Percentiles rank a stretch among this genome's conserved stretches.
Conservation (phyloP, 2,797 vertebrate species). For the Smutsia temminckii region DNA sequence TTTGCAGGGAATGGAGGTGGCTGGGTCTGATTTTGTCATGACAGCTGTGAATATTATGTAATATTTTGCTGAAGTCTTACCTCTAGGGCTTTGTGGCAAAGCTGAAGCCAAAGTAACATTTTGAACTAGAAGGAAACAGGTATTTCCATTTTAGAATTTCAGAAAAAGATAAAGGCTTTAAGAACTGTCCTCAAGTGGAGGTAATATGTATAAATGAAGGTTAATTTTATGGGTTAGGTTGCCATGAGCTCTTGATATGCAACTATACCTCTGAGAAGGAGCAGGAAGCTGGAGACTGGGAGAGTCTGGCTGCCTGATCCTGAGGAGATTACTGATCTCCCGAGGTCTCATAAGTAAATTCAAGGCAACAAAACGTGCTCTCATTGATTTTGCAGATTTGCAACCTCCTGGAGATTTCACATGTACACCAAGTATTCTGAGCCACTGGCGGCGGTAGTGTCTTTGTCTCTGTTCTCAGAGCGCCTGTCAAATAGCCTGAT, state of each 20-base stretch:
- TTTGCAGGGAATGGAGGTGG: neutral
- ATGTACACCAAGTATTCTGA: neutral
- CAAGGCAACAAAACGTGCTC: neutral
- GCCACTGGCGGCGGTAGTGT: neutral
- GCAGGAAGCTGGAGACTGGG: neutral
- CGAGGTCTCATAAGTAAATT: neutral
- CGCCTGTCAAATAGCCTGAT: neutral
- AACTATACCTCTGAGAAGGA: neutral
- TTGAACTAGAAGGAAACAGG: neutral
- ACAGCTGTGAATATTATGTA: neutral
- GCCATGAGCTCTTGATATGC: neutral
- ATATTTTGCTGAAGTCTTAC: neutral
- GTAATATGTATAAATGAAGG: neutral
- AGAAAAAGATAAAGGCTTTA: neutral
- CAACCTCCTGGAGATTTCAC: neutral
- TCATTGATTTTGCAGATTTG: neutral
- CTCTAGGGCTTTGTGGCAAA: slow-evolving; percentile 22
- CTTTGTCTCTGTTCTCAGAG: neutral
- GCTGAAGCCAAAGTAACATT: neutral
- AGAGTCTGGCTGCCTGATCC: neutral
- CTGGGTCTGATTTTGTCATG: neutral
- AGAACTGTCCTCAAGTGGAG: neutral
- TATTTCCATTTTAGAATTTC: slow-evolving; percentile 33
- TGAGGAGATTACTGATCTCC: neutral
- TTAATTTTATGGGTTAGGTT: neutral